Conservation (phyloP, 2,888 invertebrate species). For the Rhamnusium bicolor region DNA sequence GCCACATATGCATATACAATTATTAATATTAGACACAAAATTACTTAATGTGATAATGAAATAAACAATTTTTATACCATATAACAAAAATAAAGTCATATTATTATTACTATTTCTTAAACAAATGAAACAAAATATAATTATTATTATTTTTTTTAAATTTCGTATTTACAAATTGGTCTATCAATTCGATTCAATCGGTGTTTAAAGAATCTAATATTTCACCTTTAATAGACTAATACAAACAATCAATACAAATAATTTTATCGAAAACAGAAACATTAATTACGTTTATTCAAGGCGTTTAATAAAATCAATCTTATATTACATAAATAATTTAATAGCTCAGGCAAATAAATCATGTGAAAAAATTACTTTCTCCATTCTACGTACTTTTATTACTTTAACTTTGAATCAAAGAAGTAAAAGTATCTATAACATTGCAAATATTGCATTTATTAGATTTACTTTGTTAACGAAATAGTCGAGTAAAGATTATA, state of each 20-base stretch:
- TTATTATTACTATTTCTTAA: no score
- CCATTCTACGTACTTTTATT: slow-evolving; percentile 6
- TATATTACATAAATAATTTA: slow-evolving; percentile 17
- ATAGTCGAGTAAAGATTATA: neutral
- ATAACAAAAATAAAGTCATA: no score
- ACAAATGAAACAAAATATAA: no score
- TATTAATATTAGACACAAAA: no score
- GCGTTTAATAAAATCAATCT: neutral
- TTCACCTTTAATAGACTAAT: no score
- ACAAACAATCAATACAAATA: neutral
- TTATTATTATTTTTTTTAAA: no score
- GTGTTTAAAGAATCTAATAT: no score
- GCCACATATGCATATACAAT: no score
- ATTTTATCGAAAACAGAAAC: neutral
- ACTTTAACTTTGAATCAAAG: neutral
- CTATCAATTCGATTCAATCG: no score
- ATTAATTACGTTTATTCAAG: neutral
- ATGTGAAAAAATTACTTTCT: slow-evolving; percentile 23
- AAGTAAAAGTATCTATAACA: slow-evolving; percentile 7
- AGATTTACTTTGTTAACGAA: neutral
- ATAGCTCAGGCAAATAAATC: neutral
- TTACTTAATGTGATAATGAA: no score
- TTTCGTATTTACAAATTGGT: no score
- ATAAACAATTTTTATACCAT: no score
- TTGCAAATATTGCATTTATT: neutral